Evolutionary conservation across 2,888 invertebrate genomes (phyloP), one percentile per base, ranked within the genome.

Genomic region (Endotricha flammealis): DNA sequence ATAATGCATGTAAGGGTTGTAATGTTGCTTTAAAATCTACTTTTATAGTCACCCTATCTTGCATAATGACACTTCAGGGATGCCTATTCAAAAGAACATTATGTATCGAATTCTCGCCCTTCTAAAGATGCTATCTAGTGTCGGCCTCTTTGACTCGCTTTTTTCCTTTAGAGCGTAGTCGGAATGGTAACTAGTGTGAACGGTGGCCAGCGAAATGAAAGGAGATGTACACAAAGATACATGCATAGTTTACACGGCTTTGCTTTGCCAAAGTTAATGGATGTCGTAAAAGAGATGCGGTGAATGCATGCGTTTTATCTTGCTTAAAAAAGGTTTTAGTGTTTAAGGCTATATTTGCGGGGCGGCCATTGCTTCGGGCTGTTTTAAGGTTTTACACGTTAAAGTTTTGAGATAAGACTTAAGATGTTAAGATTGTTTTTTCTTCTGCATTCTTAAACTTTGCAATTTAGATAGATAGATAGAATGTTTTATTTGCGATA

Each of bases 211-310:
- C 56, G 46, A 53, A 49, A 57, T 79, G 78, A 78, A 81, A 73
- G 60, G 81, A 82, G 82, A 83, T 83, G 81, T 66, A 80, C 69
- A 82, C 81, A 80, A 50, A 22, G 81, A 83, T 81, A 82, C 68
- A 57, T 74, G 75, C 77, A 82, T 79, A 81, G 70, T 82, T 75
- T 57, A 79, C 48, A 41, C 52, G 64, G 64, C 57, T 73, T 73
- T 76, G 79, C 81, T 78, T 65, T 74, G 67, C 76, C 72, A 58
- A 74, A 76, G 80, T 78, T 83, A 83, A 83, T 82, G 81, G 77
- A 66, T 71, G 65, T 64, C 62, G 64, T 58, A 57, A 59, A 60
- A 64, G 64, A 57, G 57, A 56, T 48, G 57, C 50, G 49, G 56
- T 75, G 69, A 79, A 78, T 72, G 68, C 62, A 56, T 44, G 52